Evolutionary conservation across 1,140 invertebrate species (phyloP).

Genomic region (Drosophila leontia): DNA sequence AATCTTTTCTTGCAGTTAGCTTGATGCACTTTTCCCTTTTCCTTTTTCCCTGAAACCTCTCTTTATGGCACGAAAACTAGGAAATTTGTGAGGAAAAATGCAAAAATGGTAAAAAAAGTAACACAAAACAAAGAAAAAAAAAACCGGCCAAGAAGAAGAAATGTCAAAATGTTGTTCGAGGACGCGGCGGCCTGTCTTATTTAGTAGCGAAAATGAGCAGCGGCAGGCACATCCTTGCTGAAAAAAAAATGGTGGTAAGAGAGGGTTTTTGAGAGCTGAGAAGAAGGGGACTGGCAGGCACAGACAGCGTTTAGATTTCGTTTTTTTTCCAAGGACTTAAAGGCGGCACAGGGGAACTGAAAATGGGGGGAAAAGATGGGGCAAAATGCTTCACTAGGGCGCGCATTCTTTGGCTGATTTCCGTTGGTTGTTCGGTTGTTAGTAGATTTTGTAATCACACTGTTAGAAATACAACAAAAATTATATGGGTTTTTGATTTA

Average conservation of each 20-base stretch:
- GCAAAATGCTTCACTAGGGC: conserved; percentile 27
- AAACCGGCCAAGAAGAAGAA: conserved; percentile 28
- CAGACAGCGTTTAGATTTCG: conserved; percentile 49
- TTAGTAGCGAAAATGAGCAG: conserved; percentile 81
- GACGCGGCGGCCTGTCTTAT: conserved; percentile 62
- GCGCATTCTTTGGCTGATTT: conserved; percentile 74
- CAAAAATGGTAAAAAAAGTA: conserved; percentile 19
- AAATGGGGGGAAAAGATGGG: not conserved
- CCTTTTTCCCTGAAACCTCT: not conserved
- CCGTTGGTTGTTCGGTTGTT: conserved; percentile 54
- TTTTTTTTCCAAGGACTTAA: conserved; percentile 27
- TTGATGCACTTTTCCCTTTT: conserved; percentile 11
- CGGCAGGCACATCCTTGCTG: conserved; percentile 65
- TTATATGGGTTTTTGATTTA: not conserved
- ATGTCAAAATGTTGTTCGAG: conserved; percentile 68
- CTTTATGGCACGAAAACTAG: conserved; percentile 59
- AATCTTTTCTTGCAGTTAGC: conserved; percentile 8
- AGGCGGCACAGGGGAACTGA: not conserved
- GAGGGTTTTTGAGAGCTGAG: conserved; percentile 7
- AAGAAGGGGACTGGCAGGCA: conserved; percentile 12
- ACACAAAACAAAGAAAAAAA: conserved; percentile 25
- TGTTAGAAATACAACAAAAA: not conserved
- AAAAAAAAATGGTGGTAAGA: conserved; percentile 36
- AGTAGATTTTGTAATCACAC: conserved; percentile 24
- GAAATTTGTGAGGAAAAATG: conserved; percentile 37